These are phyloP conservation scores for Ischnura elegans DNA, from an alignment of 2,888 invertebrate species.

Conservation along the genomic window DNA sequence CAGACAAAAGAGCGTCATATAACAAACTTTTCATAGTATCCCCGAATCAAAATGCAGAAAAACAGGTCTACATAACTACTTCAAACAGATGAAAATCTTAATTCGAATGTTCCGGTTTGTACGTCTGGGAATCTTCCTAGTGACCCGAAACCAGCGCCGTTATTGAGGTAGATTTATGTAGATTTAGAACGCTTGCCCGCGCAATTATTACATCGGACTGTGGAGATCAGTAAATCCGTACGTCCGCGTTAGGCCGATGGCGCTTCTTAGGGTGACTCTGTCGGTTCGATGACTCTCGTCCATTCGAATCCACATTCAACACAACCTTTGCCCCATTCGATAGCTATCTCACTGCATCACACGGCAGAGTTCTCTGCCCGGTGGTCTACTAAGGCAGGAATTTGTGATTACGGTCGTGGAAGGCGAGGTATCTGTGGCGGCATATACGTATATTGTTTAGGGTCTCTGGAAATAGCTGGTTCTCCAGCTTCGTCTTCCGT, in stretches of 20 bases:
- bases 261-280: neutral
- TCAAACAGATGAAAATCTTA: no score
- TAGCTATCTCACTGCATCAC: neutral
- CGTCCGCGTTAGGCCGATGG: neutral
- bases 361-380: neutral
- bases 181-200: neutral
- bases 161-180: neutral
- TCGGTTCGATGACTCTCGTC: neutral
- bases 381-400: neutral
- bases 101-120: no score
- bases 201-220: neutral
- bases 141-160: no score
- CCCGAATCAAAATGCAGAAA: no score
- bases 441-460: neutral
- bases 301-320: neutral
- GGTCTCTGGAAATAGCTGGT: neutral
- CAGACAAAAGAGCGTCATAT: no score
- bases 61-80: no score
- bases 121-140: no score
- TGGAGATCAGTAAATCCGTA: neutral
- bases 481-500: no score
- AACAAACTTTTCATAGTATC: no score
- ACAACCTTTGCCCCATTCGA: neutral
- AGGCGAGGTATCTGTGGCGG: neutral
- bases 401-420: conserved; percentile 15